Conservation (phyloP, 2,797 vertebrate genomes). For the Crypturellus tataupa region DNA sequence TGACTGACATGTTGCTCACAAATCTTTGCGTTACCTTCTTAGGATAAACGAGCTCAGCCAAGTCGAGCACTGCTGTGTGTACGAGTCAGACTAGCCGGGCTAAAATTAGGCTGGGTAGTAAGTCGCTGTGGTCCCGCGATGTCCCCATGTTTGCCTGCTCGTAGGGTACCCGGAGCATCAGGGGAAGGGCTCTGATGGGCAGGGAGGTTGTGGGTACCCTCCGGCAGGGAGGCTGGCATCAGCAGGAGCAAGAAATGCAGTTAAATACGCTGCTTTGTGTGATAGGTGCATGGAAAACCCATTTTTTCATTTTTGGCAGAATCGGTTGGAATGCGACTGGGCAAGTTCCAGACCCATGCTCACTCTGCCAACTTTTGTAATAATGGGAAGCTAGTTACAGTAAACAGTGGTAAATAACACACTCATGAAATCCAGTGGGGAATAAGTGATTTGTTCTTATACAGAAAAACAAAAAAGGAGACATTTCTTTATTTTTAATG, state of each 20-base stretch:
- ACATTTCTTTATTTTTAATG: slow-evolving; percentile 56
- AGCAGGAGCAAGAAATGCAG: neutral
- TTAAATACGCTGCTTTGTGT: slow-evolving; percentile 49
- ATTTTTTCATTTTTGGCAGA: slow-evolving; percentile 72
- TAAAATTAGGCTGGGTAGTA: neutral
- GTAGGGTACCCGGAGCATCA: neutral
- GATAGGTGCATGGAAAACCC: slow-evolving; percentile 72
- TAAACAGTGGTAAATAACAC: slow-evolving; percentile 78
- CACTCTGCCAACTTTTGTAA: slow-evolving; percentile 72
- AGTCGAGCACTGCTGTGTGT: neutral
- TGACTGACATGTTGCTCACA: neutral
- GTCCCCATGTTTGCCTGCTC: neutral
- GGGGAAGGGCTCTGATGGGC: neutral
- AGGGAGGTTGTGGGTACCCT: neutral
- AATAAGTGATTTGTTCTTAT: slow-evolving; percentile 72
- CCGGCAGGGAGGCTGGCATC: neutral
- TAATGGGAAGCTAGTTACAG: slow-evolving; percentile 77
- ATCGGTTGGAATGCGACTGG: slow-evolving; percentile 66
- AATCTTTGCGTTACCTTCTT: neutral
- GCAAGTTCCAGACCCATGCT: slow-evolving; percentile 65
- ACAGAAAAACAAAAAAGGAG: slow-evolving; percentile 70
- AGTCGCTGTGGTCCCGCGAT: neutral
- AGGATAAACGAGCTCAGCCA: neutral
- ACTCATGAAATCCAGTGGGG: slow-evolving; percentile 61
- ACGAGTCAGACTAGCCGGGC: neutral